Evolutionary conservation across 2,113 vertebrate genomes (phyloP).

Genomic region (Turdus rufiventris): DNA sequence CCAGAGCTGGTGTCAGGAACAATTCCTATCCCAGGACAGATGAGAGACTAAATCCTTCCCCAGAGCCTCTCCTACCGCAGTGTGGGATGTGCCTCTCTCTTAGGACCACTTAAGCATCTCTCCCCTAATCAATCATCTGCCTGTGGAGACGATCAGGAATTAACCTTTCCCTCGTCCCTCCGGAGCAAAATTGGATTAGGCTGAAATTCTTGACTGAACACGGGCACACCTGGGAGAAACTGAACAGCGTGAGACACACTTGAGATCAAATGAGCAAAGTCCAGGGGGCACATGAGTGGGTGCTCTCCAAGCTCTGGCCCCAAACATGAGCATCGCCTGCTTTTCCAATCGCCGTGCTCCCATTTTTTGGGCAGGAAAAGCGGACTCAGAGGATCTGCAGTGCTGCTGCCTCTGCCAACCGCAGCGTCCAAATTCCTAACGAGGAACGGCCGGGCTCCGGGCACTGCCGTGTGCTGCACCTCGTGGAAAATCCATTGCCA

Average conservation of each 20-base stretch:
- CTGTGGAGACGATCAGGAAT: neutral
- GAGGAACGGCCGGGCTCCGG: neutral
- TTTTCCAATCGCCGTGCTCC: neutral
- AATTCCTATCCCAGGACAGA: neutral
- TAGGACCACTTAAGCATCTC: neutral
- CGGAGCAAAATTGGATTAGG: neutral
- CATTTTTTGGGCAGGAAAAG: neutral
- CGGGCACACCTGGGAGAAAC: neutral
- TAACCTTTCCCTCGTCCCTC: neutral
- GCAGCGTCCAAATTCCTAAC: neutral
- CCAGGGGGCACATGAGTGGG: neutral
- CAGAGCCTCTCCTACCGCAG: neutral
- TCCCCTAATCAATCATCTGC: neutral
- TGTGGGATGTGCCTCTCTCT: neutral
- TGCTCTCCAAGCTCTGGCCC: neutral
- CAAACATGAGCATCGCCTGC: fast-evolving
- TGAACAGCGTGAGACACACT: fast-evolving
- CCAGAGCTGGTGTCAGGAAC: neutral
- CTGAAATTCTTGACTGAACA: neutral
- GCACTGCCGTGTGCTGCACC: neutral
- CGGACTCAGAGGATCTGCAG: fast-evolving
- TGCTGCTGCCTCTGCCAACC: neutral
- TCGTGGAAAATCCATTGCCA: constrained; percentile 19
- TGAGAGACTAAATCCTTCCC: neutral
- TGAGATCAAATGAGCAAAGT: neutral